phyloP scores from a whole-genome alignment of 2,113 vertebrate species.

The Chelonoidis abingdonii region DNA sequence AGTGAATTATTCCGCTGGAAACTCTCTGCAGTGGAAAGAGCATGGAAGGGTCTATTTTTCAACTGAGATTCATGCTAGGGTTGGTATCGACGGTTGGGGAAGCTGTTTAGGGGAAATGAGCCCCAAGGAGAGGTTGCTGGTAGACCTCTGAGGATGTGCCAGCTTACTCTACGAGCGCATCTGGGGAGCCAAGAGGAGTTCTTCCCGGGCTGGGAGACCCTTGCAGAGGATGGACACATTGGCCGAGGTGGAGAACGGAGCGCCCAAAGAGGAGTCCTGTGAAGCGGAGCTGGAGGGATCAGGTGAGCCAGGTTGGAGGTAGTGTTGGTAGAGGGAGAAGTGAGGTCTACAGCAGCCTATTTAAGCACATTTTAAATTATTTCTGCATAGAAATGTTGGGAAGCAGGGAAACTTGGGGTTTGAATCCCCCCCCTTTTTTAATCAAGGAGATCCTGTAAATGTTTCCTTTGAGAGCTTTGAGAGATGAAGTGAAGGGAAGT shows the following conservation, averaged over 20 bases:
- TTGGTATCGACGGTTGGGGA: constrained; percentile 37
- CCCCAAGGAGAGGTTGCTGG: constrained; percentile 25
- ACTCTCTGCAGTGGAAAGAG: neutral
- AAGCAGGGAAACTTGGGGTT: neutral
- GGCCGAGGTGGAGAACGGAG: neutral
- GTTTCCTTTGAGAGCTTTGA: neutral
- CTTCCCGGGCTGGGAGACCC: neutral
- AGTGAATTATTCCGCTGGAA: neutral
- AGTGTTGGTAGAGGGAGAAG: neutral
- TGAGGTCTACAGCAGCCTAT: neutral
- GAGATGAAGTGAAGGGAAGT: neutral
- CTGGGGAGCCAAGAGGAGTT: constrained; percentile 3
- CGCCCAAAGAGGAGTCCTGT: neutral
- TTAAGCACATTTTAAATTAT: neutral
- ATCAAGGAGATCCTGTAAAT: neutral
- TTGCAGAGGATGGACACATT: neutral
- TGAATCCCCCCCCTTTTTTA: neutral
- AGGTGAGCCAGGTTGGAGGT: constrained; percentile 20
- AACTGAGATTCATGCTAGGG: neutral
- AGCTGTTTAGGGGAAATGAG: neutral
- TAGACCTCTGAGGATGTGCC: constrained; percentile 3
- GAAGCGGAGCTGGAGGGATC: constrained; percentile 21
- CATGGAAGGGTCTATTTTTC: constrained; percentile 27
- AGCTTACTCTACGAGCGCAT: constrained; percentile 10
- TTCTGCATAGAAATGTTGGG: neutral